phyloP scores from a whole-genome alignment of 2,797 vertebrate species.

The Hybognathus amarus region DNA sequence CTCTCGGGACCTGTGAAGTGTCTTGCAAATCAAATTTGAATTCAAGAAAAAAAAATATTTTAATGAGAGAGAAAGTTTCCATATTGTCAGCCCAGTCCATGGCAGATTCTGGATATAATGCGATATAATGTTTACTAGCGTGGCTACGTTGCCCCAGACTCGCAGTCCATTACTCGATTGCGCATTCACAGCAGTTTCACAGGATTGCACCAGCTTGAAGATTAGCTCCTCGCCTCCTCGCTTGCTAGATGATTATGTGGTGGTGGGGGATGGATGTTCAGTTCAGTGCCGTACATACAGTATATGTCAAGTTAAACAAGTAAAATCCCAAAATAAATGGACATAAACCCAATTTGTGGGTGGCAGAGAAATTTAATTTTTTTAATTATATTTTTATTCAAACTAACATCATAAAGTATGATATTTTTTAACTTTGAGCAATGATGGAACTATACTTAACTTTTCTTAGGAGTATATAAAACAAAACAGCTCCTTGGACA shows the following conservation, averaged over 20 bases:
- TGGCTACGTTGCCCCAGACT: background rate
- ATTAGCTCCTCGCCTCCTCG: background rate
- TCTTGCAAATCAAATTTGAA: slow-evolving; percentile 1
- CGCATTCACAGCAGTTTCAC: background rate
- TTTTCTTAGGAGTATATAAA: too few species aligned
- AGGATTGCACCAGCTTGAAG: slow-evolving; percentile 29
- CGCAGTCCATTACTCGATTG: background rate
- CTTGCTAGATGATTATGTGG: background rate
- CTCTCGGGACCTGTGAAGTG: background rate
- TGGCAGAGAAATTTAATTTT: too few species aligned
- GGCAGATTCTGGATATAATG: background rate
- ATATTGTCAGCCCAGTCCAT: background rate
- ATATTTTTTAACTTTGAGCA: too few species aligned
- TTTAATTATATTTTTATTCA: too few species aligned
- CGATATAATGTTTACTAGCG: background rate
- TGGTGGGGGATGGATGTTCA: background rate
- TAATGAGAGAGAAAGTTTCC: background rate
- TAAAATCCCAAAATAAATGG: background rate
- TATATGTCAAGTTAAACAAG: background rate
- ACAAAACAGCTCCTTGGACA: too few species aligned
- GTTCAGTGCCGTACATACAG: background rate
- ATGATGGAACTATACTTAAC: too few species aligned
- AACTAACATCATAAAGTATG: too few species aligned
- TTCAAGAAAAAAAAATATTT: background rate
- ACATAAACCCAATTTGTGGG: too few species aligned